phyloP scores from a whole-genome alignment of 23 tunicate species.

The Styela plicata region DNA sequence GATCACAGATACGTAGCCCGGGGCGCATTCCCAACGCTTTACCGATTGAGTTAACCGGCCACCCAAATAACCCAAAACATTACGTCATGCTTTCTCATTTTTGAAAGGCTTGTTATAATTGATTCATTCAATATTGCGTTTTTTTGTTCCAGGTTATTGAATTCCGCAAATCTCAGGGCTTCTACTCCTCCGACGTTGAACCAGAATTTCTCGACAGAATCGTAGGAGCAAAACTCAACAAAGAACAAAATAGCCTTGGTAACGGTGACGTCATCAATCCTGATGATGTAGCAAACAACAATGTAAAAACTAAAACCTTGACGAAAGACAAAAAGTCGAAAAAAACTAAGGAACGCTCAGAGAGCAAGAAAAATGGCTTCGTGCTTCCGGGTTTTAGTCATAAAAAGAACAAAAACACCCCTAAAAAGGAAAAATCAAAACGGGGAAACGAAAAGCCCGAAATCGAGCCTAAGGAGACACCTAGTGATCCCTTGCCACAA shows the following conservation, averaged over 20 bases:
- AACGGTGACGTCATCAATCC: not conserved
- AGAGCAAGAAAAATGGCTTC: not conserved
- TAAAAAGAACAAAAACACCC: not conserved
- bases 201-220: not conserved
- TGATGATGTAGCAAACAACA: not conserved
- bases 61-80: no score
- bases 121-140: not conserved
- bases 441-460: not conserved
- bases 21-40: no score
- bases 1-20: no score
- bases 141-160: constrained; percentile 53
- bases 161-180: constrained; percentile 66
- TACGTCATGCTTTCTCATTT: no score
- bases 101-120: not conserved
- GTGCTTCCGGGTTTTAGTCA: not conserved
- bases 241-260: no score
- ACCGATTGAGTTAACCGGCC: no score
- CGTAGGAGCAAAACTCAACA: not conserved
- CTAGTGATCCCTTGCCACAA: not conserved
- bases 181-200: constrained; percentile 41
- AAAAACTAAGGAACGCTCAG: not conserved
- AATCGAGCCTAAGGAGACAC: not conserved
- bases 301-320: not conserved
- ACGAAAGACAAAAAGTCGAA: not conserved
- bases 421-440: not conserved